These are phyloP conservation scores for Silurus aristotelis DNA, from an alignment of 2,797 vertebrate genomes.

Conservation along the genomic window DNA sequence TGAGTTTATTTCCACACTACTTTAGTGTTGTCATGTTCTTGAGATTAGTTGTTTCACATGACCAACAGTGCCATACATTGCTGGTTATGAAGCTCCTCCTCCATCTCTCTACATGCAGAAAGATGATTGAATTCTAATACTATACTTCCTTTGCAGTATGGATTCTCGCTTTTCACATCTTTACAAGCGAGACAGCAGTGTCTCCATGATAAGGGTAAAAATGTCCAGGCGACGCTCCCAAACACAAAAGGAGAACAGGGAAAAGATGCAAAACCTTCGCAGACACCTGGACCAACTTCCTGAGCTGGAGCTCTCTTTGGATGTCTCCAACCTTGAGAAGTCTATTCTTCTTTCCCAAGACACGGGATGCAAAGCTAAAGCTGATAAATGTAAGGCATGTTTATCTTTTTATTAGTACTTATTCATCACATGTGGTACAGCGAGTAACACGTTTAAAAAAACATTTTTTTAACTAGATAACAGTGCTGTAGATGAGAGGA, in stretches of 20 bases:
- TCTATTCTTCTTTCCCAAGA: constrained; percentile 52
- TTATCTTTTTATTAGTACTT: not conserved
- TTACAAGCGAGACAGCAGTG: constrained; percentile 82
- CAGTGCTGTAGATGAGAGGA: constrained; percentile 66
- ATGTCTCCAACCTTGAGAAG: constrained; percentile 57
- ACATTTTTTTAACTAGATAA: constrained; percentile 62
- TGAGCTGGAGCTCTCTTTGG: constrained; percentile 68
- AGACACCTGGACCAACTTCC: constrained; percentile 76
- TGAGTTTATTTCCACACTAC: not conserved
- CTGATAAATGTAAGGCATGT: constrained; percentile 54
- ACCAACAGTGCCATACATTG: not conserved
- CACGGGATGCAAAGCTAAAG: constrained; percentile 45
- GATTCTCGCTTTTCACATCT: constrained; percentile 77
- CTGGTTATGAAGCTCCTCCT: not conserved
- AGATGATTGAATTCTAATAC: not conserved
- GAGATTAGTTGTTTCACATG: not conserved
- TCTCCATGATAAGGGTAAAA: constrained; percentile 82
- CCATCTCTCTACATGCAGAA: not conserved
- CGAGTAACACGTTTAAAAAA: not conserved
- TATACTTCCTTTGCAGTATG: constrained; percentile 59
- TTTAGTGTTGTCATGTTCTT: not conserved
- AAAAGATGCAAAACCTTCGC: constrained; percentile 77
- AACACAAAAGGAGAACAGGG: constrained; percentile 86
- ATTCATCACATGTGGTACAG: not conserved
- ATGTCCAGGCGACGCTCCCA: constrained; percentile 83